Conservation (phyloP, 2,888 invertebrate species). For the Apodemia zela region DNA sequence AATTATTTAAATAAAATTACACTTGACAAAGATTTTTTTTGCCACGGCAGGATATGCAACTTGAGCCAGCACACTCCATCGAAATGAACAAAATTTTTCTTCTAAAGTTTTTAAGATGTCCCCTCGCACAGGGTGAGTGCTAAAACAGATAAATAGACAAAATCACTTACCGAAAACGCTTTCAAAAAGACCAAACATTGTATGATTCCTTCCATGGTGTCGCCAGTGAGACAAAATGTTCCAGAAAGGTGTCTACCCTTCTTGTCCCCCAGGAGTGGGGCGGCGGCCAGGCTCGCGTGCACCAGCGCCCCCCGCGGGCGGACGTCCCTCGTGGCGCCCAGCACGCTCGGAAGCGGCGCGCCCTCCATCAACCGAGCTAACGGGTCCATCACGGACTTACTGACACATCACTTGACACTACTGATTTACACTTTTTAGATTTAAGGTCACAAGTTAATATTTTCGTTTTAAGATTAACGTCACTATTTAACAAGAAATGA, state of each 20-base stretch:
- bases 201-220: constrained; percentile 96
- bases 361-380: constrained; percentile 90
- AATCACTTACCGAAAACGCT: constrained; percentile 92
- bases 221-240: constrained; percentile 93
- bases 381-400: constrained; percentile 84
- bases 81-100: too few relatives aligned
- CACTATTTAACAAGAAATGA: background rate
- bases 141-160: background rate
- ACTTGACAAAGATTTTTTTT: too few relatives aligned
- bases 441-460: background rate
- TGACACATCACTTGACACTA: constrained; percentile 31
- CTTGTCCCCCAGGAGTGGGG: constrained; percentile 84
- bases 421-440: background rate
- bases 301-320: constrained; percentile 86
- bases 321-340: constrained; percentile 77
- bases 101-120: too few relatives aligned
- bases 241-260: constrained; percentile 92
- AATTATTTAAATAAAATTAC: too few relatives aligned
- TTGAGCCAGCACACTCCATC: too few relatives aligned
- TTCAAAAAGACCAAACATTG: constrained; percentile 95
- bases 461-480: background rate
- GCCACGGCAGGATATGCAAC: too few relatives aligned
- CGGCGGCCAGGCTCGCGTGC: constrained; percentile 87
- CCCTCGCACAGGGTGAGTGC: too few relatives aligned
- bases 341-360: constrained; percentile 82